Evolutionary conservation across 2,888 invertebrate species (phyloP).

Genomic region (Trissonchulus sp.): DNA sequence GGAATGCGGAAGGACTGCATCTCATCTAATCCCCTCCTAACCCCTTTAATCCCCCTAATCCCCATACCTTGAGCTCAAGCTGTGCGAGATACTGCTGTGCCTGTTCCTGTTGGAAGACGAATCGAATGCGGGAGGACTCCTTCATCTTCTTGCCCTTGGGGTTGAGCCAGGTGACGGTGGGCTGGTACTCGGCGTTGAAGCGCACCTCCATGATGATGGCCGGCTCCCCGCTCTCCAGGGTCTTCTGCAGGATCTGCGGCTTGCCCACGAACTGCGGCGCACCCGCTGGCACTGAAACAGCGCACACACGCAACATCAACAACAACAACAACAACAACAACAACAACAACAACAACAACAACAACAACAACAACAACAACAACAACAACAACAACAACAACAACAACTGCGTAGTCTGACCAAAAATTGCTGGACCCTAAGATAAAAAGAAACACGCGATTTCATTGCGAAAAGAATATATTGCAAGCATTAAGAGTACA

Average conservation of each 20-base stretch:
- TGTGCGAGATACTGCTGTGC: constrained; percentile 48
- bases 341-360: too few species aligned
- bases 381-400: too few species aligned
- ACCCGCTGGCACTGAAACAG: constrained; percentile 46
- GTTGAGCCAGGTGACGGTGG: constrained; percentile 49
- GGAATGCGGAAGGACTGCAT: constrained; percentile 51
- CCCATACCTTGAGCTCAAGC: constrained; percentile 50
- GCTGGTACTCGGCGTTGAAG: constrained; percentile 51
- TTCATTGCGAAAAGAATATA: too few species aligned
- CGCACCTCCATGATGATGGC: constrained; percentile 53
- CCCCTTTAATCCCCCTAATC: too few species aligned
- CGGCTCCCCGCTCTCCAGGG: constrained; percentile 50
- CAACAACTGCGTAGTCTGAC: too few species aligned
- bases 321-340: too few species aligned
- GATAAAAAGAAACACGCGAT: too few species aligned
- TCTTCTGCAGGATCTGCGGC: constrained; percentile 52
- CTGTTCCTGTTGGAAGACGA: constrained; percentile 43
- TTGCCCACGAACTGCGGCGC: constrained; percentile 52
- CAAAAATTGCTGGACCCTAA: too few species aligned
- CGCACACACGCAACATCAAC: too few species aligned
- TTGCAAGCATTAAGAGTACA: too few species aligned
- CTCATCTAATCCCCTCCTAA: too few species aligned
- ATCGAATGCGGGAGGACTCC: constrained; percentile 51
- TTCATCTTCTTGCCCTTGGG: constrained; percentile 53
- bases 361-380: too few species aligned